Percentiles rank a stretch among this genome's conserved stretches.
These are phyloP conservation scores for Euzetes globulus DNA, from an alignment of 2,888 invertebrate species.

Conservation along the genomic window DNA sequence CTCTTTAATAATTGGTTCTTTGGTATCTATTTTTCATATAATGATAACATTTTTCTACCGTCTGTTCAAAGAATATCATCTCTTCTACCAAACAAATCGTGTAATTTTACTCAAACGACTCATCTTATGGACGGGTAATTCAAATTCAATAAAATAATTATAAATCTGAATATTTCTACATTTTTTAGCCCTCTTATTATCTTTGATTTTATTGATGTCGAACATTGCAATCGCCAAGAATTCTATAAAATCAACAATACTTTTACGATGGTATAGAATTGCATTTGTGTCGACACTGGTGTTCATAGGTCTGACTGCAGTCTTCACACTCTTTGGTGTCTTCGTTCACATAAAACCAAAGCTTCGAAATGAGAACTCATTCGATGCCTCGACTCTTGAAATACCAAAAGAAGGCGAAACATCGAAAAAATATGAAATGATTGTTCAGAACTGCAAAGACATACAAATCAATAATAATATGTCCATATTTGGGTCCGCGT, in stretches of 20 bases:
- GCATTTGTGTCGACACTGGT: not conserved
- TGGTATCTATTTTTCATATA: not conserved
- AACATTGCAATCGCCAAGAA: not conserved
- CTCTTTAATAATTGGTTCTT: not conserved
- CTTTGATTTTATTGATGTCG: not conserved
- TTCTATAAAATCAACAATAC: not conserved
- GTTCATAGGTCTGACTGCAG: not conserved
- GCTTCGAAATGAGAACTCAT: not conserved
- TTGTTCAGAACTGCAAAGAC: not conserved
- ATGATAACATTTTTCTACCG: not conserved
- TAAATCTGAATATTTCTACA: not conserved
- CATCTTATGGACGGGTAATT: not conserved
- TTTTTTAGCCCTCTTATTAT: not conserved
- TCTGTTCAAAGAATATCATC: not conserved
- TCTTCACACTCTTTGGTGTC: not conserved
- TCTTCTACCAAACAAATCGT: not conserved
- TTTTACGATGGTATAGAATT: not conserved
- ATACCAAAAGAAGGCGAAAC: not conserved
- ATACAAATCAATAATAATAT: not conserved
- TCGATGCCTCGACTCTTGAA: not conserved
- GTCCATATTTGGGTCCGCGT: not conserved
- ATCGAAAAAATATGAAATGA: not conserved
- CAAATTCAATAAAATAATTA: not conserved
- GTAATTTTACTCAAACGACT: not conserved
- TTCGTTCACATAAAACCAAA: not conserved